Evolutionary conservation across 2,797 vertebrate species (phyloP).

Genomic region (Trachurus trachurus): DNA sequence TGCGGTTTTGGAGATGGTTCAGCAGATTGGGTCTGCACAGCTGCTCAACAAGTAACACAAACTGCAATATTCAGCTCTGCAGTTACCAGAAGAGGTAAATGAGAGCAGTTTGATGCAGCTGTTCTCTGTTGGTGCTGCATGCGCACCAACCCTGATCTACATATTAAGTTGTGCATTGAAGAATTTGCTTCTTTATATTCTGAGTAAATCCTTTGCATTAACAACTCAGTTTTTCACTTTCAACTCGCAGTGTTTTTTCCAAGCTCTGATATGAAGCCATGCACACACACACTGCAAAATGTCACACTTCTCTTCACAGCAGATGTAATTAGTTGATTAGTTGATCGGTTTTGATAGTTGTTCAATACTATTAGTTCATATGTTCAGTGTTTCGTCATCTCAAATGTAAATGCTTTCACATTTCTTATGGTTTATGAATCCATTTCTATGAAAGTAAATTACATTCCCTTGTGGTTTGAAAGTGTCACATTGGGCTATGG

Average conservation of each 20-base stretch:
- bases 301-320: not conserved
- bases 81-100: slow-evolving; percentile 39
- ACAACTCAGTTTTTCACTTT: slow-evolving; percentile 21
- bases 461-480: not conserved
- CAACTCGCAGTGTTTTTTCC: not conserved
- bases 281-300: not conserved
- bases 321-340: not conserved
- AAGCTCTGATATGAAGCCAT: slow-evolving; percentile 16
- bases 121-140: slow-evolving; percentile 36
- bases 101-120: slow-evolving; percentile 59
- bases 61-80: slow-evolving; percentile 54
- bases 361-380: not conserved
- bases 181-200: slow-evolving; percentile 36
- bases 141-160: slow-evolving; percentile 48
- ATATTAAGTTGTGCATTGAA: slow-evolving; percentile 49
- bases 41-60: slow-evolving; percentile 54
- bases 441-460: not conserved
- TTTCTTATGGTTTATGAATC: not conserved
- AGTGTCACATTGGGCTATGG: not conserved
- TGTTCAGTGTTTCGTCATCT: not conserved
- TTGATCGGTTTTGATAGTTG: not conserved
- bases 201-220: slow-evolving; percentile 29
- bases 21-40: slow-evolving; percentile 50
- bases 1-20: slow-evolving; percentile 39
- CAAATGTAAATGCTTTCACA: not conserved